Evolutionary conservation across 2,888 invertebrate species (phyloP).

Genomic region (Ferrisia virgata): DNA sequence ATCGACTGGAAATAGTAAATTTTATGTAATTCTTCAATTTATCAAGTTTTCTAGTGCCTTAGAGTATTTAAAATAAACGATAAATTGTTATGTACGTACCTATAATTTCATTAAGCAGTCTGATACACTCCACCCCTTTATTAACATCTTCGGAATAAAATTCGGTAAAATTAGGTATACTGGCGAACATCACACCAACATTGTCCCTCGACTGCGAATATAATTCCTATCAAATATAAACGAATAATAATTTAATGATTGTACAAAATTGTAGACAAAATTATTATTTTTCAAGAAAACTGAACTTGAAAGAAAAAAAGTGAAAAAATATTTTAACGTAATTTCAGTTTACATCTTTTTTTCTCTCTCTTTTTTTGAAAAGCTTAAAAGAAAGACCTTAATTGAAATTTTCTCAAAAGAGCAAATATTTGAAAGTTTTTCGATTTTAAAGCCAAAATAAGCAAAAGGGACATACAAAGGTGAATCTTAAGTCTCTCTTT

Average conservation of each 20-base stretch:
- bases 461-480: no score
- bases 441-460: no score
- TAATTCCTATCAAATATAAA: conserved; percentile 61
- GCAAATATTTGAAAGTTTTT: no score
- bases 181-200: conserved; percentile 95
- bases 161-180: conserved; percentile 95
- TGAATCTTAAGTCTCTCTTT: no score
- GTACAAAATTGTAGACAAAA: not conserved
- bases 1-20: conserved; percentile 62
- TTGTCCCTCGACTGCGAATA: conserved; percentile 79
- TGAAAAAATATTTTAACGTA: no score
- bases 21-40: not conserved
- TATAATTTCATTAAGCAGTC: conserved; percentile 96
- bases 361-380: no score
- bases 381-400: no score
- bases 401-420: no score
- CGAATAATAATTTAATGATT: not conserved
- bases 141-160: conserved; percentile 97
- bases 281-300: not conserved
- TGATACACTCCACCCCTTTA: conserved; percentile 95
- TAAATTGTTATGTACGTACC: conserved; percentile 60
- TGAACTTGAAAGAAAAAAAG: not conserved
- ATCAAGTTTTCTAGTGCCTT: no score
- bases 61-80: no score
- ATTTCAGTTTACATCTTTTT: no score